phyloP scores from a whole-genome alignment of 1,140 invertebrate genomes.

The Pseudomyrmex flavicornis region DNA sequence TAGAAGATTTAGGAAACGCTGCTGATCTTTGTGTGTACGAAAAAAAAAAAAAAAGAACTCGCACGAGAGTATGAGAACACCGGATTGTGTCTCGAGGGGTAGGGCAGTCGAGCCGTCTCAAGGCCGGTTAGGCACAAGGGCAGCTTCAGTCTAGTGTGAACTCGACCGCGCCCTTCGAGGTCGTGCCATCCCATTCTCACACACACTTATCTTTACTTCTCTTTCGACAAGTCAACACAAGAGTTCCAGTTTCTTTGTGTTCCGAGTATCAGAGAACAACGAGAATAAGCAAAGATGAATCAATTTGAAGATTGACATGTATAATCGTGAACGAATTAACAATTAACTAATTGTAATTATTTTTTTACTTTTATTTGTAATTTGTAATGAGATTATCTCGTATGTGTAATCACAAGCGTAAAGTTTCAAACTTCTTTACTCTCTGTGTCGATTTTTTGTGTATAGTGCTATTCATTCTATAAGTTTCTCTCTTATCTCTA shows the following conservation, averaged over 20 bases:
- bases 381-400: neutral
- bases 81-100: slow-evolving; percentile 49
- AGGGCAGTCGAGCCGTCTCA: slow-evolving; percentile 77
- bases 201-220: slow-evolving; percentile 55
- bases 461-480: neutral
- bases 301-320: neutral
- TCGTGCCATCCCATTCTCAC: slow-evolving; percentile 76
- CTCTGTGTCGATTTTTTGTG: neutral
- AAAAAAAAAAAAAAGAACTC: slow-evolving; percentile 44
- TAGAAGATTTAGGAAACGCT: slow-evolving; percentile 42
- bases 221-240: slow-evolving; percentile 38
- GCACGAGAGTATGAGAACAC: slow-evolving; percentile 61
- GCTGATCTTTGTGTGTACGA: slow-evolving; percentile 67
- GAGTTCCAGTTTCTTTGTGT: slow-evolving; percentile 45
- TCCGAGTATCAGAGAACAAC: slow-evolving; percentile 18
- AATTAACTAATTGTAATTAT: neutral
- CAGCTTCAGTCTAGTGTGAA: slow-evolving; percentile 79
- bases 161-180: slow-evolving; percentile 78
- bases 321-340: neutral
- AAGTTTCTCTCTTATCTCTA: slow-evolving; percentile 29
- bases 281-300: slow-evolving; percentile 26
- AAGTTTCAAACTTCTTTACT: neutral
- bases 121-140: slow-evolving; percentile 79
- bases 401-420: neutral
- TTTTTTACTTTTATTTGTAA: neutral